These are phyloP conservation scores for Styela clava DNA, from an alignment of 23 tunicate genomes.

Conservation along the genomic window DNA sequence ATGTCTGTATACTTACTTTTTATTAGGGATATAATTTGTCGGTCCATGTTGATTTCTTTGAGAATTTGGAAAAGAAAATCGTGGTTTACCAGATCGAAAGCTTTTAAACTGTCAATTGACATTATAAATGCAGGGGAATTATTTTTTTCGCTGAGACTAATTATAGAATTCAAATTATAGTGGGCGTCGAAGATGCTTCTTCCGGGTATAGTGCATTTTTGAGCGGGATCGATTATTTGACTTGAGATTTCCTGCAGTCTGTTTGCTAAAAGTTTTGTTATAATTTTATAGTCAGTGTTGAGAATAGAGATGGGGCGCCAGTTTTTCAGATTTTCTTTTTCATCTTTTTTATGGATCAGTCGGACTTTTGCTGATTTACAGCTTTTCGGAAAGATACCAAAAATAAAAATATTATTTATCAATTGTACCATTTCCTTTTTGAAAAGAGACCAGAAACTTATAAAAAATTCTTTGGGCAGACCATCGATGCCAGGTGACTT, in stretches of 20 bases:
- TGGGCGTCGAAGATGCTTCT: background rate
- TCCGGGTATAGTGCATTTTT: background rate
- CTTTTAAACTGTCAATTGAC: background rate
- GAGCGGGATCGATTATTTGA: background rate
- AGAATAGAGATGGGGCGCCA: slow-evolving; percentile 37
- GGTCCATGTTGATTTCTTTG: background rate
- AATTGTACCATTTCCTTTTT: background rate
- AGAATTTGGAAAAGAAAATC: slow-evolving; percentile 9
- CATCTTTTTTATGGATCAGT: slow-evolving; percentile 27
- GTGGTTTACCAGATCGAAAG: slow-evolving; percentile 20
- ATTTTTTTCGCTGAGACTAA: background rate
- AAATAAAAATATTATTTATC: background rate
- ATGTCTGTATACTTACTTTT: slow-evolving; percentile 13
- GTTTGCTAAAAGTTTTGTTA: slow-evolving; percentile 3
- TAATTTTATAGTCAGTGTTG: slow-evolving; percentile 37
- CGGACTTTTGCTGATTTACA: slow-evolving; percentile 1
- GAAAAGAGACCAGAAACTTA: background rate
- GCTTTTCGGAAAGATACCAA: background rate
- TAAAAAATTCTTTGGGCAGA: slow-evolving; percentile 16
- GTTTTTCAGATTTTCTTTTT: slow-evolving; percentile 27
- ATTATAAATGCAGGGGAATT: background rate
- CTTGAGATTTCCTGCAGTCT: background rate
- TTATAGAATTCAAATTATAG: background rate
- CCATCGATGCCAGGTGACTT: slow-evolving; percentile 34
- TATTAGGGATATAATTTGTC: background rate